Percentiles rank a stretch among this genome's conserved stretches.
Evolutionary conservation across 2,113 vertebrate genomes (phyloP).

Genomic region (Notarius lentiginosus): DNA sequence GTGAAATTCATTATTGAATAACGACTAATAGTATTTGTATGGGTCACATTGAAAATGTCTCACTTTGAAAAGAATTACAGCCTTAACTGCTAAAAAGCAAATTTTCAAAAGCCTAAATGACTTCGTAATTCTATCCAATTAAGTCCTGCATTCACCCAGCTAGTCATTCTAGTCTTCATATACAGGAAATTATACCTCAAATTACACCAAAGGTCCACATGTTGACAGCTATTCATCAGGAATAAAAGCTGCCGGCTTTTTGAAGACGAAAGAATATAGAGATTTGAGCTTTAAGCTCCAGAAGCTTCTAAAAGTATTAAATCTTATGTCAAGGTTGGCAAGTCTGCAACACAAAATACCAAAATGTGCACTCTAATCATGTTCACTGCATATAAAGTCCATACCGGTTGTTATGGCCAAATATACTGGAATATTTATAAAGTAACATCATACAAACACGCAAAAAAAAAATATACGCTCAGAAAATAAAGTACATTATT

Average conservation of each 20-base stretch:
- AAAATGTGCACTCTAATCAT: neutral
- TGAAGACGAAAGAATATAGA: neutral
- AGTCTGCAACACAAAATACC: neutral
- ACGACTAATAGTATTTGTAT: neutral
- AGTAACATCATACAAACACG: no score
- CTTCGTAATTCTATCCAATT: neutral
- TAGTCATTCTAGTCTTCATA: neutral
- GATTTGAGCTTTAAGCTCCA: neutral
- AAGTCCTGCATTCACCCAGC: neutral
- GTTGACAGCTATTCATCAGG: constrained; percentile 5
- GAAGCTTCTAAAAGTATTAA: neutral
- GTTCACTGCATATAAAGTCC: neutral
- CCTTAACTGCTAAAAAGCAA: neutral
- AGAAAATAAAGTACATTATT: no score
- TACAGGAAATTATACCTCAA: neutral
- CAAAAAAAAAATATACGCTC: neutral
- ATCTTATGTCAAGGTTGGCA: constrained; percentile 3
- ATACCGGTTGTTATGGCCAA: neutral
- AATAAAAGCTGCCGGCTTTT: neutral
- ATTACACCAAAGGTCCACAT: neutral
- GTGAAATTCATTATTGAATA: neutral
- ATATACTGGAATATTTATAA: neutral
- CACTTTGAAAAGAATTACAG: neutral
- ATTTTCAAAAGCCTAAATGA: neutral
- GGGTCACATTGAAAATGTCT: neutral